Conservation (phyloP, 2,888 invertebrate genomes). For the Scaptodrosophila latifasciaeformis region DNA sequence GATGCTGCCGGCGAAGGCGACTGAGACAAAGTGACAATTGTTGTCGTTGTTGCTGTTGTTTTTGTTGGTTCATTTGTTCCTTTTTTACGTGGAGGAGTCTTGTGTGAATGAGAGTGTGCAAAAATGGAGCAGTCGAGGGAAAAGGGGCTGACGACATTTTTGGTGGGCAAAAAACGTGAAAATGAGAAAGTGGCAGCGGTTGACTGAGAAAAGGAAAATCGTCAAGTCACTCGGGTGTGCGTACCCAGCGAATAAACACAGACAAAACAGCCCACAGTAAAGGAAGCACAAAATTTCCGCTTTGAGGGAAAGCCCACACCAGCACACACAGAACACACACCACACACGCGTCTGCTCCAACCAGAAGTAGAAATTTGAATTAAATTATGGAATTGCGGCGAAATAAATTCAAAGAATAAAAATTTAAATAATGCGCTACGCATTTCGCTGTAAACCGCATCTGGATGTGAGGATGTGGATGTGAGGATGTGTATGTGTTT, state of each 20-base stretch:
- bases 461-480: neutral
- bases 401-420: constrained; percentile 51
- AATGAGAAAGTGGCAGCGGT: no score
- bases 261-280: constrained; percentile 17
- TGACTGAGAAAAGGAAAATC: no score
- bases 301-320: constrained; percentile 13
- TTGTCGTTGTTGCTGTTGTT: neutral
- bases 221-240: constrained; percentile 1
- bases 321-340: neutral
- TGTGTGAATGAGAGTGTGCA: no score
- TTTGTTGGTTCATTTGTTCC: neutral
- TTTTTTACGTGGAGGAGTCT: neutral
- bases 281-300: constrained; percentile 37
- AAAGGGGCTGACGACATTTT: constrained; percentile 1
- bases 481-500: neutral
- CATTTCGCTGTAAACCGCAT: constrained; percentile 28
- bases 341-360: neutral
- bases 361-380: constrained; percentile 33
- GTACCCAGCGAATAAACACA: constrained; percentile 22
- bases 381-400: constrained; percentile 44
- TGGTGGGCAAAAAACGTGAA: neutral
- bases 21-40: constrained; percentile 20
- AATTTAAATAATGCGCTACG: constrained; percentile 49
- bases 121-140: neutral
- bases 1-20: no score